Conservation (phyloP, 1,140 invertebrate genomes). For the Drosophila nannoptera region DNA sequence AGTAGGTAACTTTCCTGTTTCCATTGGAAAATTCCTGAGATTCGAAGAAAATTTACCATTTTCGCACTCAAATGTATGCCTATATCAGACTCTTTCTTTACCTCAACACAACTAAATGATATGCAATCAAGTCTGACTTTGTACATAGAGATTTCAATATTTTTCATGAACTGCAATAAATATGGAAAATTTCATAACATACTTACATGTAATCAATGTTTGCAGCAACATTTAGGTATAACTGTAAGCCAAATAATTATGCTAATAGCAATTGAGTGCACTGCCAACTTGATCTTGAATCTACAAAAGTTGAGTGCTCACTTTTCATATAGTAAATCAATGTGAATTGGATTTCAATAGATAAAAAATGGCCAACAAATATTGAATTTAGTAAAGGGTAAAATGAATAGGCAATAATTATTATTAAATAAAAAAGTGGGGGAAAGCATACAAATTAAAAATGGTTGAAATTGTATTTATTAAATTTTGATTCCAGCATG, state of each 20-base stretch:
- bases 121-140: slow-evolving; percentile 77
- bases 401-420: slow-evolving; percentile 52
- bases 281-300: slow-evolving; percentile 43
- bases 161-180: slow-evolving; percentile 42
- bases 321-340: slow-evolving; percentile 23
- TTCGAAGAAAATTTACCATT: slow-evolving; percentile 13
- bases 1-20: slow-evolving; percentile 23
- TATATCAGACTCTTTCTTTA: slow-evolving; percentile 66
- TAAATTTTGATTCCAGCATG: slow-evolving; percentile 33
- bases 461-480: slow-evolving; percentile 36
- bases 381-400: slow-evolving; percentile 62
- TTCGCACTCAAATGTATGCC: slow-evolving; percentile 43
- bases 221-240: slow-evolving; percentile 55
- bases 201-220: slow-evolving; percentile 38
- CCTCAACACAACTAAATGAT: slow-evolving; percentile 66
- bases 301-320: slow-evolving; percentile 44
- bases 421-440: slow-evolving; percentile 33
- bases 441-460: slow-evolving; percentile 21
- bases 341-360: slow-evolving; percentile 22
- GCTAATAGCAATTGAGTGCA: slow-evolving; percentile 48
- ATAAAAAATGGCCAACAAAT: slow-evolving; percentile 36
- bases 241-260: slow-evolving; percentile 27
- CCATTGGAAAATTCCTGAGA: slow-evolving; percentile 13
- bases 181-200: slow-evolving; percentile 1
- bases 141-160: slow-evolving; percentile 74